These are phyloP conservation scores for Potorous gilbertii DNA, from an alignment of 2,797 vertebrate species.

Conservation along the genomic window DNA sequence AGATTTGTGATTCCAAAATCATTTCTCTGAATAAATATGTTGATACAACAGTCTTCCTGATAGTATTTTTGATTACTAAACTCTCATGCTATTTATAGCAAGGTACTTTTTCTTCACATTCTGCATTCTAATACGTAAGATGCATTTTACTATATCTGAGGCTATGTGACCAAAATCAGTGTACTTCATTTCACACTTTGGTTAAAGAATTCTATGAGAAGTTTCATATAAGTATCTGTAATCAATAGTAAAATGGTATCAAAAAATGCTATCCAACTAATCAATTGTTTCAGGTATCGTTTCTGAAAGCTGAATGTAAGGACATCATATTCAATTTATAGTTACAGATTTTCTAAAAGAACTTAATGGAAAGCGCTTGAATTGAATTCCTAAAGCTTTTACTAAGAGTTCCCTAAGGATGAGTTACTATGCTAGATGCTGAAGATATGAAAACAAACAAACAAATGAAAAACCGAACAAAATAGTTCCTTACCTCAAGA, in stretches of 20 bases:
- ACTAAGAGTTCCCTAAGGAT: neutral
- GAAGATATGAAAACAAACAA: neutral
- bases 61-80: neutral
- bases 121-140: neutral
- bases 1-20: neutral
- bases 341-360: neutral
- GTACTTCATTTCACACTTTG: slow-evolving; percentile 20
- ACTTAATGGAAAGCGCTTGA: neutral
- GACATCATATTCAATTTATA: neutral
- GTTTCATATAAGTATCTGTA: neutral
- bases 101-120: neutral
- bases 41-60: neutral
- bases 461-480: neutral
- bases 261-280: neutral
- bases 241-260: neutral
- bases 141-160: neutral
- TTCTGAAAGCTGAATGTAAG: neutral
- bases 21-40: neutral
- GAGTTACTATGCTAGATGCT: neutral
- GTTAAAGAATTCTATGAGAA: neutral
- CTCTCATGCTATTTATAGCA: slow-evolving; percentile 28
- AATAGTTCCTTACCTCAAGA: neutral
- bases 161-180: neutral
- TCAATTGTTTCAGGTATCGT: neutral
- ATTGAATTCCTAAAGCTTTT: neutral